Evolutionary conservation across 2,797 vertebrate species (phyloP).

Genomic region (Balearica regulorum): DNA sequence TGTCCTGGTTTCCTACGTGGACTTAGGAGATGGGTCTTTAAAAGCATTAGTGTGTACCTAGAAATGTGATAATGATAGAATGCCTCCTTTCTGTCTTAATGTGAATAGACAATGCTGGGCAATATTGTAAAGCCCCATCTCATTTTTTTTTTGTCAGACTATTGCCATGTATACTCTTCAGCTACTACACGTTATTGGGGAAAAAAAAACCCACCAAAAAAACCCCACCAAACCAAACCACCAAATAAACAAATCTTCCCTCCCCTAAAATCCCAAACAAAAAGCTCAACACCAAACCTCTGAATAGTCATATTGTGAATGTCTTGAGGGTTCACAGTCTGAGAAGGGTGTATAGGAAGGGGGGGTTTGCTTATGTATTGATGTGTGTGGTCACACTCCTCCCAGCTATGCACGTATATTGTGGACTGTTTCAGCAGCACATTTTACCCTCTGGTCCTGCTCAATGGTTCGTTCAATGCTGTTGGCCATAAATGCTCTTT

Average conservation of each 20-base stretch:
- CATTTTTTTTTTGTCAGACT: background rate
- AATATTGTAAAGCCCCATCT: background rate
- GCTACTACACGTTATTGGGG: background rate
- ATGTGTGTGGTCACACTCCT: background rate
- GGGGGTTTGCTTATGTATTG: background rate
- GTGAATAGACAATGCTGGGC: background rate
- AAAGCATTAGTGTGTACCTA: background rate
- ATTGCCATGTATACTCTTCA: background rate
- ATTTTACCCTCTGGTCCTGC: background rate
- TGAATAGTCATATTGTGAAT: rapidly evolving
- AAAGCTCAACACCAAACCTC: background rate
- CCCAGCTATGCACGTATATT: rapidly evolving
- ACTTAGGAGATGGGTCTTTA: background rate
- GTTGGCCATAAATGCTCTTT: background rate
- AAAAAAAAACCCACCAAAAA: too few relatives aligned
- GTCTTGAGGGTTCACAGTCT: background rate
- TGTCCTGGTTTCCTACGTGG: background rate
- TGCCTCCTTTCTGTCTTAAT: background rate
- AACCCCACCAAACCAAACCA: background rate
- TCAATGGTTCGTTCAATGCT: background rate
- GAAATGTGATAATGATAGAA: background rate
- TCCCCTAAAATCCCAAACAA: background rate
- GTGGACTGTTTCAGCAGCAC: background rate
- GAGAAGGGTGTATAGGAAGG: background rate
- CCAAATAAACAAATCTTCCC: background rate